Percentiles rank a stretch among this genome's conserved stretches.
These are phyloP conservation scores for Bruchidius siliquastri DNA, from an alignment of 2,888 invertebrate species.

Conservation along the genomic window DNA sequence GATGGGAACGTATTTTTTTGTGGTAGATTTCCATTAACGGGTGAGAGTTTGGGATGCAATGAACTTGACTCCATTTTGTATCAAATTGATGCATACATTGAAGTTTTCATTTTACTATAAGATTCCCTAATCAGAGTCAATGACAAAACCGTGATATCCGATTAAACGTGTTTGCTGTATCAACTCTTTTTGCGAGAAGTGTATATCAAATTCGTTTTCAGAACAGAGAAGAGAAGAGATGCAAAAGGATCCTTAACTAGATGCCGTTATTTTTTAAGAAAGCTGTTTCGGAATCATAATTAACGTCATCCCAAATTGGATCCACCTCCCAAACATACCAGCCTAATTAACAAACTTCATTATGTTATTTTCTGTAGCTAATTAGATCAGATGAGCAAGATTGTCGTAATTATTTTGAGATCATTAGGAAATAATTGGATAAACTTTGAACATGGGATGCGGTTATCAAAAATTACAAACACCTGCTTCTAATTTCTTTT, in stretches of 20 bases:
- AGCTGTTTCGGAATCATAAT: slow-evolving; percentile 7
- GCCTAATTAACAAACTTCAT: slow-evolving; percentile 24
- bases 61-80: too few species aligned
- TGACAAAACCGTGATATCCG: too few species aligned
- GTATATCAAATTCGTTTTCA: not conserved
- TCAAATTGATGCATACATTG: too few species aligned
- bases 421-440: slow-evolving; percentile 32
- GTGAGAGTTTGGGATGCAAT: too few species aligned
- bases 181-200: not conserved
- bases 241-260: not conserved
- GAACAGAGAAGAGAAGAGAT: not conserved
- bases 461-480: slow-evolving; percentile 26
- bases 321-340: slow-evolving; percentile 19
- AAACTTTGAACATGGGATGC: slow-evolving; percentile 16
- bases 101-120: too few species aligned
- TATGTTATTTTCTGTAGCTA: slow-evolving; percentile 15
- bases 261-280: slow-evolving; percentile 1
- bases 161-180: too few species aligned
- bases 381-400: slow-evolving; percentile 25
- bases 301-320: slow-evolving; percentile 19
- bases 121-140: too few species aligned
- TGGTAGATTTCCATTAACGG: too few species aligned
- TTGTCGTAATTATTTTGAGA: slow-evolving; percentile 27
- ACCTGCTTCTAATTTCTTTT: slow-evolving; percentile 18
- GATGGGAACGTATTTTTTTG: too few species aligned